Evolutionary conservation across 2,797 vertebrate genomes (phyloP).

Genomic region (Anas bernieri): DNA sequence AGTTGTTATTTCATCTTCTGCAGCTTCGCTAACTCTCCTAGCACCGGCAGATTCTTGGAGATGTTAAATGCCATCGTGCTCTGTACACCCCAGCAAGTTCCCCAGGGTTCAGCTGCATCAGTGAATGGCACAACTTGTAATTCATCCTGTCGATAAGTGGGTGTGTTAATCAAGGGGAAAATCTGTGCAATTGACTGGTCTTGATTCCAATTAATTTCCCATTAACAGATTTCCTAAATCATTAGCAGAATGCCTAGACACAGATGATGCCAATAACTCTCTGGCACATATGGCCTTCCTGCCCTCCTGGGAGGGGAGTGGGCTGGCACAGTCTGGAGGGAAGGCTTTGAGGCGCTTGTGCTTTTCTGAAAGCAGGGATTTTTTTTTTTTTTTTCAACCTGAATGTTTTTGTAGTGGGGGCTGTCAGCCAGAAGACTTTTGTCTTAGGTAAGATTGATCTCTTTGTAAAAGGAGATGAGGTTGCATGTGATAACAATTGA

Average conservation of each 20-base stretch:
- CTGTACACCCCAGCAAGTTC: fast-evolving
- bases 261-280: conserved; percentile 46
- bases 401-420: not conserved
- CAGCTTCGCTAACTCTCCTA: not conserved
- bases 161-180: conserved; percentile 60
- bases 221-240: conserved; percentile 67
- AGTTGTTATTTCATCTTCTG: not conserved
- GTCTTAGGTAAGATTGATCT: not conserved
- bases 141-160: conserved; percentile 45
- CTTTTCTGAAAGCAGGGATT: not conserved
- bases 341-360: not conserved
- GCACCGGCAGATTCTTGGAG: fast-evolving
- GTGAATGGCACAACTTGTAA: conserved; percentile 35
- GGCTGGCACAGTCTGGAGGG: not conserved
- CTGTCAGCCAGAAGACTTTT: not conserved
- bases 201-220: conserved; percentile 63
- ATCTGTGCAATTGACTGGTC: conserved; percentile 64
- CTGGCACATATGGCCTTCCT: conserved; percentile 33
- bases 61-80: not conserved
- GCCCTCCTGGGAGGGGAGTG: not conserved
- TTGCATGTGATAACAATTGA: not conserved
- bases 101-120: not conserved
- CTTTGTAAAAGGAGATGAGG: not conserved
- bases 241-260: conserved; percentile 36
- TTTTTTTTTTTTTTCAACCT: not conserved